A percentile compares a stretch with the other conserved stretches of the same genome.
Evolutionary conservation across 2,888 invertebrate species (phyloP).

Genomic region (Lithophane leautieri): DNA sequence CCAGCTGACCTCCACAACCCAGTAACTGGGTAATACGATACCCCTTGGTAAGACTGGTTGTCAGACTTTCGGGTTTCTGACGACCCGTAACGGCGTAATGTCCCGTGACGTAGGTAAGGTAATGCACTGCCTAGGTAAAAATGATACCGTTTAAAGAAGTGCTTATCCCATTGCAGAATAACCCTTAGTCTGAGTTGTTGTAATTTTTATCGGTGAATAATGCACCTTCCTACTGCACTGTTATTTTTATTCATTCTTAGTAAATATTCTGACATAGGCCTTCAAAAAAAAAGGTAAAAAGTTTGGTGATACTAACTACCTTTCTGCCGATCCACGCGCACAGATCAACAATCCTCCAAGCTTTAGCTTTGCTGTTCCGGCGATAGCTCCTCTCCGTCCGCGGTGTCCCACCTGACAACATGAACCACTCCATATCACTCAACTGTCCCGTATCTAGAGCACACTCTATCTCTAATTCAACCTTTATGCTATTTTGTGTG

Average conservation of each 20-base stretch:
- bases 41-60: too few species aligned
- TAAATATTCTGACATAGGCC: neutral
- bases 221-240: neutral
- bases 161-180: neutral
- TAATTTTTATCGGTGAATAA: neutral
- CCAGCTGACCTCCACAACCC: too few species aligned
- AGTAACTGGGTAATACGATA: too few species aligned
- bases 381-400: conserved; percentile 78
- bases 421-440: conserved; percentile 84
- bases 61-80: too few species aligned
- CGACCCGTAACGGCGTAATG: too few species aligned
- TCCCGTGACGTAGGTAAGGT: too few species aligned
- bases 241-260: neutral
- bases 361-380: conserved; percentile 75
- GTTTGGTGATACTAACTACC: conserved; percentile 71
- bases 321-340: conserved; percentile 87
- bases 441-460: conserved; percentile 76
- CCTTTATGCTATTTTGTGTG: conserved; percentile 72
- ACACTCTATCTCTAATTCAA: conserved; percentile 83
- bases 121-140: neutral
- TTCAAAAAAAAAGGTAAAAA: conserved; percentile 15
- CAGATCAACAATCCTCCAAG: conserved; percentile 83
- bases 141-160: neutral
- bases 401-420: conserved; percentile 84
- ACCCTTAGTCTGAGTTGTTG: neutral